Conservation (phyloP, 2,113 vertebrate genomes). For the Ophthalmolycus amberensis region DNA sequence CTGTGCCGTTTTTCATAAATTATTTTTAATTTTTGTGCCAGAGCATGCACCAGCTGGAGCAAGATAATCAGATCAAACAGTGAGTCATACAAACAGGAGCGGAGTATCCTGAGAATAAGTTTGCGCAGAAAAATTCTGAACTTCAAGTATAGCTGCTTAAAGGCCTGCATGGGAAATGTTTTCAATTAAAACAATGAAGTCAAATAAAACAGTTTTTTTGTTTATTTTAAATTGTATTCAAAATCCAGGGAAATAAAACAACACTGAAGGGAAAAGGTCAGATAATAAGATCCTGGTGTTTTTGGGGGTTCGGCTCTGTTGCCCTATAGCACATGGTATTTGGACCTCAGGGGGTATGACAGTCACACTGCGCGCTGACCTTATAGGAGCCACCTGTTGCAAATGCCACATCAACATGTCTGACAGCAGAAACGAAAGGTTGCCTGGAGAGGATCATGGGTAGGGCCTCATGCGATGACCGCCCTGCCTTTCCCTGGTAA, state of each 20-base stretch:
- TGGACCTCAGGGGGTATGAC: constrained; percentile 63
- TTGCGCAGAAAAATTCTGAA: constrained; percentile 6
- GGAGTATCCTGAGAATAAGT: constrained; percentile 10
- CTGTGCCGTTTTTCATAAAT: constrained; percentile 38
- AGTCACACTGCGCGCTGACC: constrained; percentile 75
- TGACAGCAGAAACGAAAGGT: constrained; percentile 61
- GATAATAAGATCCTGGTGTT: constrained; percentile 33
- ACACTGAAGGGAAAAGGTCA: constrained; percentile 54
- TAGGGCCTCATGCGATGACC: constrained; percentile 42
- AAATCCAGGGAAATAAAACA: constrained; percentile 27
- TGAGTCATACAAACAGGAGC: constrained; percentile 48
- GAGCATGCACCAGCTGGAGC: constrained; percentile 52
- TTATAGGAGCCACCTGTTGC: constrained; percentile 73
- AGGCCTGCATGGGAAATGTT: background rate
- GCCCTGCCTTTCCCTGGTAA: constrained; percentile 31
- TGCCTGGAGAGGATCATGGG: constrained; percentile 53
- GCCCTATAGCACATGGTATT: constrained; percentile 56
- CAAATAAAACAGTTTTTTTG: background rate
- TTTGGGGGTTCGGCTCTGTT: constrained; percentile 24
- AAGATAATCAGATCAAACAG: constrained; percentile 54
- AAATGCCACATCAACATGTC: constrained; percentile 81
- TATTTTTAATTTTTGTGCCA: constrained; percentile 38
- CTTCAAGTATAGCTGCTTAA: background rate
- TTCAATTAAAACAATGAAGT: background rate
- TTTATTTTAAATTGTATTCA: background rate